A percentile compares a stretch with the other conserved stretches of the same genome.
phyloP scores from a whole-genome alignment of 92 coral and sea anemone genomes.

The Palythoa caribaeorum region DNA sequence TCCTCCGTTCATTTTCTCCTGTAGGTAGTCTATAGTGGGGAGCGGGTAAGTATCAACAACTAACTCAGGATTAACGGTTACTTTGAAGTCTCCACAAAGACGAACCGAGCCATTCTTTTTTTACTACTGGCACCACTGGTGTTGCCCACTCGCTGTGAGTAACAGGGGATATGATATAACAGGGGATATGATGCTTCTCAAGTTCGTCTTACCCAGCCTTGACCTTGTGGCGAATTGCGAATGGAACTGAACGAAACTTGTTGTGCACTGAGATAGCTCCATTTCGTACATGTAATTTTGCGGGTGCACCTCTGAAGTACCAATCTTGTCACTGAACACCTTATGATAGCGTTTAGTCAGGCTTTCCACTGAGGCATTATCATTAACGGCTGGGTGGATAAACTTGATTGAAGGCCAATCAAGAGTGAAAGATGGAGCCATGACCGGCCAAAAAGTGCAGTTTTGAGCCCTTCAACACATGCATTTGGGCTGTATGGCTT shows the following conservation, averaged over 20 bases:
- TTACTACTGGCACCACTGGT: no score
- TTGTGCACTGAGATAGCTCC: no score
- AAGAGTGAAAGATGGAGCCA: neutral
- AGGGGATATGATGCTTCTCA: neutral
- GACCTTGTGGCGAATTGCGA: no score
- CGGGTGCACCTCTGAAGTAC: no score
- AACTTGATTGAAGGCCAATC: constrained; percentile 38
- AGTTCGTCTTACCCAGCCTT: neutral
- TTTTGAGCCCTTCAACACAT: constrained; percentile 15
- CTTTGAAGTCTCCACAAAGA: constrained; percentile 32
- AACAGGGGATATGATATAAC: no score
- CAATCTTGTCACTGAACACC: constrained; percentile 28
- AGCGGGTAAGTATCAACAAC: neutral
- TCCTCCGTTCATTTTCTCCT: constrained; percentile 1
- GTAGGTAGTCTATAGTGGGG: neutral
- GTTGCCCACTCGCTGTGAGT: no score
- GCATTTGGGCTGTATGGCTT: neutral
- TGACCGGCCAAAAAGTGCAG: constrained; percentile 21
- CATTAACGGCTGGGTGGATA: no score
- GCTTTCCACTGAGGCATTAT: no score
- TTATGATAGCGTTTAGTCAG: no score
- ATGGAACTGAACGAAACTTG: no score
- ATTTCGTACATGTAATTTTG: no score
- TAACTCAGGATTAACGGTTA: constrained; percentile 2
- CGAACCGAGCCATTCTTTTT: neutral